Evolutionary conservation across 2,797 vertebrate genomes (phyloP).

Genomic region (Intellagama lesueurii): DNA sequence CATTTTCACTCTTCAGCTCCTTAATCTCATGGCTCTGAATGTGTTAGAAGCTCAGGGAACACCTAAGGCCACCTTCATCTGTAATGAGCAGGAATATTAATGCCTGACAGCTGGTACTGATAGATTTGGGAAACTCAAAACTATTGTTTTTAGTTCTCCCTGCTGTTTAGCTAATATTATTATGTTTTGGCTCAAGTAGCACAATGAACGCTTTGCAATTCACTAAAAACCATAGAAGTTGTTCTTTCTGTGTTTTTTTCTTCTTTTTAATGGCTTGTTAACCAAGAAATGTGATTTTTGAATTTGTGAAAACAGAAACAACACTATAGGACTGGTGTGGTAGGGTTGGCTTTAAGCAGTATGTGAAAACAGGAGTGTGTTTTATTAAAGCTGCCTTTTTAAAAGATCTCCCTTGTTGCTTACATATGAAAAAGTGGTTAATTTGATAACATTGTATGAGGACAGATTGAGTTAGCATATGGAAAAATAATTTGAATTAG

Average conservation of each 20-base stretch:
- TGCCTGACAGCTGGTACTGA: not conserved
- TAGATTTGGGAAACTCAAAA: slow-evolving; percentile 6
- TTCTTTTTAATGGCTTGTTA: not conserved
- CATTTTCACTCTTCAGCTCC: slow-evolving; percentile 36
- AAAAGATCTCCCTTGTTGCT: not conserved
- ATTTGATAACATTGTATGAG: slow-evolving; percentile 8
- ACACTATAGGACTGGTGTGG: not conserved
- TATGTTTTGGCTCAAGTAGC: slow-evolving; percentile 5
- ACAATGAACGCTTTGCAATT: slow-evolving; percentile 1
- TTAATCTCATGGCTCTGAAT: not conserved
- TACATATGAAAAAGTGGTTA: not conserved
- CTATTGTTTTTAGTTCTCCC: slow-evolving; percentile 9
- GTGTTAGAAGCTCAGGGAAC: slow-evolving; percentile 38
- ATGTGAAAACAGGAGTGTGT: not conserved
- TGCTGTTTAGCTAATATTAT: slow-evolving; percentile 26
- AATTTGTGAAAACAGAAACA: not conserved
- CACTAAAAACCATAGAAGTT: not conserved
- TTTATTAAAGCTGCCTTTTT: slow-evolving; percentile 3
- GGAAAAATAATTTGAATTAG: not conserved
- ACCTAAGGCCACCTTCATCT: slow-evolving; percentile 46
- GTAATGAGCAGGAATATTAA: not conserved
- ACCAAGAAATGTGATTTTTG: not conserved
- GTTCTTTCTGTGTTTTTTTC: not conserved
- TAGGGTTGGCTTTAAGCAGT: not conserved
- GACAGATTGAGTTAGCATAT: not conserved